Conservation (phyloP, 2,113 vertebrate species). For the Amphilophus citrinellus region DNA sequence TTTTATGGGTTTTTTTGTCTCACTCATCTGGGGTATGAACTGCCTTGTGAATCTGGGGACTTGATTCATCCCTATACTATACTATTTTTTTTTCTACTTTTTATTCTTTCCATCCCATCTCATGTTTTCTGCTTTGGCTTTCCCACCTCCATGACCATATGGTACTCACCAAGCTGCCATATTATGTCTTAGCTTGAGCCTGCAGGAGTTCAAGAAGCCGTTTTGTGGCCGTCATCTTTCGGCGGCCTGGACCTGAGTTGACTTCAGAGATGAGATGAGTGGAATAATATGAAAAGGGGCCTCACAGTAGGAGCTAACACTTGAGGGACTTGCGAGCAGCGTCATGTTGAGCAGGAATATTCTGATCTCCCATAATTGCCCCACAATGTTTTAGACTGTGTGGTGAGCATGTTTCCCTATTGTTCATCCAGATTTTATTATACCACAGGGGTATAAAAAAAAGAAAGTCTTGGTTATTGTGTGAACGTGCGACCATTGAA, state of each 20-base stretch:
- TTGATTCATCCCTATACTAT: not conserved
- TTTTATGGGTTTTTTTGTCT: not conserved
- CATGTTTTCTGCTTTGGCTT: not conserved
- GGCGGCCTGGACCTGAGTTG: slow-evolving; percentile 51
- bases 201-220: slow-evolving; percentile 34
- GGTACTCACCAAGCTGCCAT: not conserved
- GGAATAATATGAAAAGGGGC: slow-evolving; percentile 39
- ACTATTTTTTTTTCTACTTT: not conserved
- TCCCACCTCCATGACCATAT: not conserved
- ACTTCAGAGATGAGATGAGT: slow-evolving; percentile 60
- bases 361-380: slow-evolving; percentile 58
- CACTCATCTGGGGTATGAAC: not conserved
- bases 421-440: slow-evolving; percentile 65
- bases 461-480: slow-evolving; percentile 65
- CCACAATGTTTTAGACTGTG: slow-evolving; percentile 51
- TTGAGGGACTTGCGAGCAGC: slow-evolving; percentile 42
- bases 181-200: slow-evolving; percentile 32
- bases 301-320: slow-evolving; percentile 31
- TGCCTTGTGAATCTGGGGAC: not conserved
- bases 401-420: slow-evolving; percentile 60
- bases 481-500: slow-evolving; percentile 63
- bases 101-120: not conserved
- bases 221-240: slow-evolving; percentile 25
- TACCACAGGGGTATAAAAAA: slow-evolving; percentile 24
- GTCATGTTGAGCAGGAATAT: slow-evolving; percentile 52